These are phyloP conservation scores for Stegostoma tigrinum DNA, from an alignment of 2,113 vertebrate species.

Conservation along the genomic window DNA sequence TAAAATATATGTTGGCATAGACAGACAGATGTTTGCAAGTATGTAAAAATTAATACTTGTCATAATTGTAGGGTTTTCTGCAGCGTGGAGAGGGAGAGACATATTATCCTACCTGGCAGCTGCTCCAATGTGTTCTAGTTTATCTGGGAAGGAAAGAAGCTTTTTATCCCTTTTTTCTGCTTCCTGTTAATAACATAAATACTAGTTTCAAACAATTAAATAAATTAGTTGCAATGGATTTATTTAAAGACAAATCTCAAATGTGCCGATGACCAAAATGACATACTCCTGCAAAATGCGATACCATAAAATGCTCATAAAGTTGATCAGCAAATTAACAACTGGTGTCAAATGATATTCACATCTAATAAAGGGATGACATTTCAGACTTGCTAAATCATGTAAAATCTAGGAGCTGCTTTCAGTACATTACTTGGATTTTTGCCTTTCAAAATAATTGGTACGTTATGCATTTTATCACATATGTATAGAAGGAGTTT, in stretches of 20 bases:
- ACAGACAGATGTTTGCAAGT: not conserved
- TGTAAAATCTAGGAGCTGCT: not conserved
- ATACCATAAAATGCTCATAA: not conserved
- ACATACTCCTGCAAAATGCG: not conserved
- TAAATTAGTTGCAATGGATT: constrained; percentile 8
- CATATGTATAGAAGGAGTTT: not conserved
- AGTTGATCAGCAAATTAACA: not conserved
- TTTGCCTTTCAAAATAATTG: not conserved
- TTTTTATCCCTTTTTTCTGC: constrained; percentile 67
- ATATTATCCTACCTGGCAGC: constrained; percentile 57
- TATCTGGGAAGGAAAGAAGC: constrained; percentile 63
- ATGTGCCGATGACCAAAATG: not conserved
- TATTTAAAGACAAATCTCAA: not conserved
- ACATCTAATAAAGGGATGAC: not conserved
- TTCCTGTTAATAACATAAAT: constrained; percentile 50
- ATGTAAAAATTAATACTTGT: not conserved
- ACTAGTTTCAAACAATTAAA: constrained; percentile 36
- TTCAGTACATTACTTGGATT: not conserved
- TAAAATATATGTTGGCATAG: not conserved
- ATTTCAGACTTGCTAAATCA: not conserved
- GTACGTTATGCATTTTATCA: not conserved
- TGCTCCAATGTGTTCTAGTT: constrained; percentile 59
- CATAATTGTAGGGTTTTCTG: not conserved
- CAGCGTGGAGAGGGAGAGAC: not conserved
- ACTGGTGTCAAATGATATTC: not conserved